A percentile compares a stretch with the other conserved stretches of the same genome.
Conservation (phyloP, 2,888 invertebrate genomes). For the Drosophila gaucha region DNA sequence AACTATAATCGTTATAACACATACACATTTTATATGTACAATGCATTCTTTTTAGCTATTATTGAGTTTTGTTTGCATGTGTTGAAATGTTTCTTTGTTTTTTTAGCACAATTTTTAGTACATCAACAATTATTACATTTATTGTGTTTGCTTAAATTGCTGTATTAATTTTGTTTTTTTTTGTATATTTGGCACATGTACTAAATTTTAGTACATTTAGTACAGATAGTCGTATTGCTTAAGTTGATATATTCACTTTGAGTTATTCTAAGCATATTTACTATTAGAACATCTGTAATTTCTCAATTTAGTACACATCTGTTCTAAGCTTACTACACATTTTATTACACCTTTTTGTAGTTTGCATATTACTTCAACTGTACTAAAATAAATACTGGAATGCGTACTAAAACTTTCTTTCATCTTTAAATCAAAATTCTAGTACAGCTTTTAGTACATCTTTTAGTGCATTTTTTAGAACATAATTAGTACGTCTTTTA, state of each 20-base stretch:
- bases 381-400: no score
- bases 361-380: no score
- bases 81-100: not conserved
- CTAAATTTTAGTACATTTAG: conserved; percentile 12
- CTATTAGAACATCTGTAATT: no score
- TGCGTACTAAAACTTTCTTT: no score
- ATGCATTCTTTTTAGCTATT: conserved; percentile 42
- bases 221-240: not conserved
- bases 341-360: no score
- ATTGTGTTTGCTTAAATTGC: conserved; percentile 19
- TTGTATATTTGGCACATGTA: conserved; percentile 9
- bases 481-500: not conserved
- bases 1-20: conserved; percentile 27
- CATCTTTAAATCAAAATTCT: no score
- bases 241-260: not conserved
- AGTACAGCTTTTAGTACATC: not conserved
- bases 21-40: conserved; percentile 60
- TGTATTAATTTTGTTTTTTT: not conserved
- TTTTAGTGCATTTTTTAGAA: not conserved
- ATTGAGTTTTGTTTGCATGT: conserved; percentile 6
- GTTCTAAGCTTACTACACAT: not conserved
- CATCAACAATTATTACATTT: conserved; percentile 17
- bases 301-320: conserved; percentile 1
- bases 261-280: no score
- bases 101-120: conserved; percentile 28